Evolutionary conservation across 2,797 vertebrate genomes (phyloP).

Genomic region (Atherinosoma microstoma): DNA sequence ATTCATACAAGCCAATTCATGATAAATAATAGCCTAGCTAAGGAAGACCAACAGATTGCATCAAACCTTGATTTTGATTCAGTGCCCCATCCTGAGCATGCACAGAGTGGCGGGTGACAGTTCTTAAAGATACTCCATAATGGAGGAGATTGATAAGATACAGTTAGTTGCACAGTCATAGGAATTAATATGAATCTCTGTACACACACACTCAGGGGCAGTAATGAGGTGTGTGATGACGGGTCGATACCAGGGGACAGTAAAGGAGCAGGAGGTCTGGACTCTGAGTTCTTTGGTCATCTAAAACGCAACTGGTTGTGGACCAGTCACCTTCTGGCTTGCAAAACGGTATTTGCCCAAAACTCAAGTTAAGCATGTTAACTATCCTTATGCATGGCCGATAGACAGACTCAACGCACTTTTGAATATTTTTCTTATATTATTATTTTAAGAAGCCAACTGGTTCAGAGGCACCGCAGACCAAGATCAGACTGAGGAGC

Average conservation of each 20-base stretch:
- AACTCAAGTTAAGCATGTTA: background rate
- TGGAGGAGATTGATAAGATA: background rate
- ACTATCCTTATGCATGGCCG: background rate
- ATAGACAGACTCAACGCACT: background rate
- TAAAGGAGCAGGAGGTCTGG: slow-evolving; percentile 90
- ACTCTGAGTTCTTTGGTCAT: slow-evolving; percentile 93
- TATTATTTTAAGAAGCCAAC: slow-evolving; percentile 23
- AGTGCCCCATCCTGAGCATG: too few species aligned
- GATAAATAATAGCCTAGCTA: too few species aligned
- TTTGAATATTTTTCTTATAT: background rate
- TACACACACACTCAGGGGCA: slow-evolving; percentile 81
- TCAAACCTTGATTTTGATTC: too few species aligned
- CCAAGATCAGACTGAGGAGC: slow-evolving; percentile 87
- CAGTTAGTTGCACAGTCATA: background rate
- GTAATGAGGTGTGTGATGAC: slow-evolving; percentile 86
- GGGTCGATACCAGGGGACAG: slow-evolving; percentile 90
- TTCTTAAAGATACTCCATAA: background rate
- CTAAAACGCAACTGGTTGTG: slow-evolving; percentile 98
- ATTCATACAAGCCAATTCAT: too few species aligned
- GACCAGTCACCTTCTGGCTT: slow-evolving; percentile 90
- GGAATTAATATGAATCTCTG: background rate
- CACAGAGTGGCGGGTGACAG: too few species aligned
- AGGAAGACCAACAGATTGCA: too few species aligned
- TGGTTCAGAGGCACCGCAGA: slow-evolving; percentile 70
- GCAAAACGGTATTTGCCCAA: slow-evolving; percentile 37